Percentiles rank a stretch among this genome's conserved stretches.
These are phyloP conservation scores for Allygus modestus DNA, from an alignment of 2,888 invertebrate species.

Conservation along the genomic window DNA sequence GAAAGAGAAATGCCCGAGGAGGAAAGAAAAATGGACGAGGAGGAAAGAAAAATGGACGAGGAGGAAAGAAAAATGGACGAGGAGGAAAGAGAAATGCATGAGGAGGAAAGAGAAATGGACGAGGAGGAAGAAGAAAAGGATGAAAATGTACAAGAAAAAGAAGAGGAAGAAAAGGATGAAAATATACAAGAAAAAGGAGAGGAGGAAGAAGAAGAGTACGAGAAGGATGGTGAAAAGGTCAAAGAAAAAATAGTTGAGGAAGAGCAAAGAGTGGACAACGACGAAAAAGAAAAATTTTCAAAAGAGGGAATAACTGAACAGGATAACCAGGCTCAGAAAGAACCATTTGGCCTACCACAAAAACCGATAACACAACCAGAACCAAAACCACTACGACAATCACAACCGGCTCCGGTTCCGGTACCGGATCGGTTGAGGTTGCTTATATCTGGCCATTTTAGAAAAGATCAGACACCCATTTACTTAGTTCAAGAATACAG, in stretches of 20 bases:
- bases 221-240: neutral
- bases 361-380: no score
- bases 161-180: neutral
- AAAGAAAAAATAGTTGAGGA: neutral
- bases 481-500: conserved; percentile 23
- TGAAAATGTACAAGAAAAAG: neutral
- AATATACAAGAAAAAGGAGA: neutral
- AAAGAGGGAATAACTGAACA: neutral
- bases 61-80: neutral
- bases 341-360: neutral
- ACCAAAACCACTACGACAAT: no score
- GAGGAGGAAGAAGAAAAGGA: neutral
- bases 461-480: conserved; percentile 3
- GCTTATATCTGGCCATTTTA: conserved; percentile 43
- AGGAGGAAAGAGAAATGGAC: neutral
- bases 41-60: neutral
- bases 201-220: neutral
- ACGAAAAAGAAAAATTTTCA: neutral
- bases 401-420: neutral
- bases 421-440: neutral
- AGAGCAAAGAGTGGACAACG: neutral
- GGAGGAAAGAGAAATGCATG: neutral
- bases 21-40: neutral
- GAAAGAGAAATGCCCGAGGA: neutral
- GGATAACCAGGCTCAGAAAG: neutral